Conservation (phyloP, 2,797 vertebrate genomes). For the Tragelaphus oryx region DNA sequence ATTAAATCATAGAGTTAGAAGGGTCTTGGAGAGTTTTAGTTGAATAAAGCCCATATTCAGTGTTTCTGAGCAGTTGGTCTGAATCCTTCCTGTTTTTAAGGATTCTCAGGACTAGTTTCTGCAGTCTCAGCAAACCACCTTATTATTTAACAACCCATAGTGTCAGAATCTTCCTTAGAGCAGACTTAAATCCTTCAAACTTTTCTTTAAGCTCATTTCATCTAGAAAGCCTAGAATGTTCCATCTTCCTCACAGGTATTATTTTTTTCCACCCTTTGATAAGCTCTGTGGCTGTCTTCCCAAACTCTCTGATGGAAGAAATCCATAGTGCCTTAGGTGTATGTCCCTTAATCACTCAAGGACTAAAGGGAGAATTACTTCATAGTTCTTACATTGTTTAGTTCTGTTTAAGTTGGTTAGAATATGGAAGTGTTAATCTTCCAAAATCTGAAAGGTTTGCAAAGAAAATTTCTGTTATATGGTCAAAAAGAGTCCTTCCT, state of each 20-base stretch:
- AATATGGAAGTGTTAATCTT: background rate
- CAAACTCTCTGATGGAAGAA: background rate
- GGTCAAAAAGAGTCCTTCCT: background rate
- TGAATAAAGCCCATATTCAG: background rate
- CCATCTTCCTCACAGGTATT: background rate
- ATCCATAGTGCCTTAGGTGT: background rate
- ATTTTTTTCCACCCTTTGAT: background rate
- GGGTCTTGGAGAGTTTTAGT: background rate
- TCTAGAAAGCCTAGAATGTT: slow-evolving; percentile 4
- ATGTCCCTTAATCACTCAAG: background rate
- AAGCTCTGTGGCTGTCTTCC: background rate
- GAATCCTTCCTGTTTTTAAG: slow-evolving; percentile 34
- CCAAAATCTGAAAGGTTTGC: background rate
- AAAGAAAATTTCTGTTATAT: background rate
- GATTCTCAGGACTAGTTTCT: background rate
- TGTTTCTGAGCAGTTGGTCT: background rate
- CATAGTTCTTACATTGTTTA: background rate
- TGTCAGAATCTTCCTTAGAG: slow-evolving; percentile 32
- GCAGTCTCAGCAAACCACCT: slow-evolving; percentile 46
- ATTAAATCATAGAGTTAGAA: background rate
- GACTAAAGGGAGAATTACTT: background rate
- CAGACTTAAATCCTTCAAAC: slow-evolving; percentile 12
- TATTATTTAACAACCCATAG: background rate
- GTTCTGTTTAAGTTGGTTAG: background rate
- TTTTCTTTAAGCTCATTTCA: background rate